Evolutionary conservation across 1,140 invertebrate genomes (phyloP), one percentile per base, ranked within the genome.

Genomic region (Brachionus rubens): DNA sequence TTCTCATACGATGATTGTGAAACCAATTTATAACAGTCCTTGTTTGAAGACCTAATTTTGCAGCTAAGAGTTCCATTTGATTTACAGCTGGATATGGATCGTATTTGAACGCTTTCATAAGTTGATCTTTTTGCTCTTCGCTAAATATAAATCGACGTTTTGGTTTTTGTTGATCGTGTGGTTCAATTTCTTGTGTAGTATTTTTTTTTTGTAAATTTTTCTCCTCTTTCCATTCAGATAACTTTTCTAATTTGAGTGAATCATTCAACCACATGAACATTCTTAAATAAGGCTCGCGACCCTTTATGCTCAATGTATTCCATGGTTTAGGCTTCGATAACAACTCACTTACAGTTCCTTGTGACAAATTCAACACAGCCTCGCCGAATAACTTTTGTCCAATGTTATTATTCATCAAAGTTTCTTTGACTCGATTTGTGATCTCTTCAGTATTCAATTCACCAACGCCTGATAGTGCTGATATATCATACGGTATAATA

Each of bases 291-390:
- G 96, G 96, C 83, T 98, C 95, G 30, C 95, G 87, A 0, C 95
- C 95, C 84, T 98, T 98, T 82, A 98, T 96, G 80, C 93, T 96
- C 6, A 99, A 88, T 94, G 98, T 96, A 81, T 96, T 93, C 96
- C 96, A 99, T 0, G 95, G 95, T 82, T 98, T 98, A 0, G 96
- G 96, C 85, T 98, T 98, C 52, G 94, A 96, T 0, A 99, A 86
- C 14, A 98, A 85, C 85, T 98, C 96, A 81, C 93, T 96, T 0
- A 98, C 95, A 0, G 94, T 97, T 10, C 62, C 96, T 84, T 98
- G 95, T 2, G 93, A 96, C 12, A 98, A 86, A 0, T 94, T 95
- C 0, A 98, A 86, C 26, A 98, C 94, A 0, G 92, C 93, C 86
- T 98, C 95, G 16, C 95, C 95, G 81, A 98, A 98, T 70, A 98